phyloP scores from a whole-genome alignment of 2,797 vertebrate species.

The Anas capensis region DNA sequence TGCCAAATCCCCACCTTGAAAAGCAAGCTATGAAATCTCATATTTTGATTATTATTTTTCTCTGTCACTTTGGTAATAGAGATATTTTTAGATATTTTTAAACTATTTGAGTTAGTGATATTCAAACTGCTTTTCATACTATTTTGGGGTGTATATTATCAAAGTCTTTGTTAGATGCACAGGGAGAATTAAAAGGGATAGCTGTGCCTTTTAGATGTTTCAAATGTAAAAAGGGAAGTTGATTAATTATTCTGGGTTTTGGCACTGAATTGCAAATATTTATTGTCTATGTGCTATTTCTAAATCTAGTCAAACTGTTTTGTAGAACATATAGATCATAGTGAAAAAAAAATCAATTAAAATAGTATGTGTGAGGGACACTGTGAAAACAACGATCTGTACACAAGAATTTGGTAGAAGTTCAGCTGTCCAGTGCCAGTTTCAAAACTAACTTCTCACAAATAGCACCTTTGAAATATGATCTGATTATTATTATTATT shows the following conservation, averaged over 20 bases:
- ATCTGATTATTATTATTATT: not conserved
- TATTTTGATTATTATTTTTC: not conserved
- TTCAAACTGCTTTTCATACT: not conserved
- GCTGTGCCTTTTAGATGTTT: not conserved
- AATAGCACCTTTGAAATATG: not conserved
- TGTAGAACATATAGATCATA: not conserved
- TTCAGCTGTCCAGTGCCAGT: not conserved
- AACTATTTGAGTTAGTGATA: not conserved
- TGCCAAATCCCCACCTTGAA: not conserved
- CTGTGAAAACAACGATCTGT: not conserved
- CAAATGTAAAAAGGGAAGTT: not conserved
- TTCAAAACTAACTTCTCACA: not conserved
- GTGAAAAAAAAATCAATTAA: not conserved
- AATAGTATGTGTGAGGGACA: not conserved
- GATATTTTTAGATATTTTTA: not conserved
- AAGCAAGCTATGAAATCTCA: not conserved
- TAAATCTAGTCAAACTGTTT: not conserved
- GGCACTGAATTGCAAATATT: not conserved
- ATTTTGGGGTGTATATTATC: not conserved
- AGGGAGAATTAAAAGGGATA: not conserved
- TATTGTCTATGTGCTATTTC: not conserved
- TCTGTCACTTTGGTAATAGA: not conserved
- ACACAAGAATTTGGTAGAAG: not conserved
- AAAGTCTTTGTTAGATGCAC: not conserved
- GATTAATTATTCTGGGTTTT: not conserved